Conservation (phyloP, 2,797 vertebrate genomes). For the Linurgus olivaceus region DNA sequence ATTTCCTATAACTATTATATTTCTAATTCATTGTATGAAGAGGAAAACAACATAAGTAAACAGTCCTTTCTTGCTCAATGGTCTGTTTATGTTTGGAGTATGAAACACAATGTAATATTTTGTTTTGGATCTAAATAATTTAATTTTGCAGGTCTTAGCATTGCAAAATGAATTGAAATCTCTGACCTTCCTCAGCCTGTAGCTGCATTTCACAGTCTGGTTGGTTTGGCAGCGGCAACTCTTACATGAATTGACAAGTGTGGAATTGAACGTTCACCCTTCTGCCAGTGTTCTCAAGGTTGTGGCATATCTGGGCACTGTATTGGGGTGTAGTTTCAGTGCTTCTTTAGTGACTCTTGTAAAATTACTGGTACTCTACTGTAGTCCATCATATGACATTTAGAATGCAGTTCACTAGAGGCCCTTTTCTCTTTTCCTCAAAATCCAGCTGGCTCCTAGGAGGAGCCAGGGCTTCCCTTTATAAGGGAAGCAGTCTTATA, state of each 20-base stretch:
- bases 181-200: slow-evolving; percentile 82
- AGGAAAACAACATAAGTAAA: slow-evolving; percentile 62
- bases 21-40: slow-evolving; percentile 59
- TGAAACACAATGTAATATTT: slow-evolving; percentile 55
- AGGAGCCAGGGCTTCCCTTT: background rate
- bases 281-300: slow-evolving; percentile 77
- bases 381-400: background rate
- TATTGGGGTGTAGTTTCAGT: slow-evolving; percentile 81
- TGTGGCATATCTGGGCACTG: slow-evolving; percentile 79
- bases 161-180: slow-evolving; percentile 84
- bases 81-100: slow-evolving; percentile 62
- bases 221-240: slow-evolving; percentile 79
- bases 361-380: slow-evolving; percentile 74
- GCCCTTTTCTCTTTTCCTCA: background rate
- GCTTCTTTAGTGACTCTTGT: slow-evolving; percentile 77
- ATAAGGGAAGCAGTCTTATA: background rate
- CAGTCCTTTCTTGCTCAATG: slow-evolving; percentile 59
- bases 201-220: slow-evolving; percentile 84
- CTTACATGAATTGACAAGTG: slow-evolving; percentile 75
- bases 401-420: background rate
- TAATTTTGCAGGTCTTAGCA: slow-evolving; percentile 77
- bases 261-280: slow-evolving; percentile 77
- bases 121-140: slow-evolving; percentile 52
- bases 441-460: background rate
- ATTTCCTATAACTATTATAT: slow-evolving; percentile 61